A percentile compares a stretch with the other conserved stretches of the same genome.
Evolutionary conservation across 2,797 vertebrate genomes (phyloP).

Genomic region (Mionectes olivaceus): DNA sequence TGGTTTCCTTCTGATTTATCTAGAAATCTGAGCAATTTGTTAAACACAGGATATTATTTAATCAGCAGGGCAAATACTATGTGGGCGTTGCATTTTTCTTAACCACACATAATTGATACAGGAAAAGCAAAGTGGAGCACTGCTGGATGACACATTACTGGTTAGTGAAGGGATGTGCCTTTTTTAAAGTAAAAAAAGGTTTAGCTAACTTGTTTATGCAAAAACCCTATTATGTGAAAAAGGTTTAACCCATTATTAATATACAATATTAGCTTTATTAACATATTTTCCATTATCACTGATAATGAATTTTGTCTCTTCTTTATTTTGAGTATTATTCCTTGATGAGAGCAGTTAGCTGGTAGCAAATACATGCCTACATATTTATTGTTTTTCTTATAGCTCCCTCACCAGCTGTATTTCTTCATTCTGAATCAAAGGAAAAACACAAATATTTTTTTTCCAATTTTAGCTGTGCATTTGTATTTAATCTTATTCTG

Average conservation of each 20-base stretch:
- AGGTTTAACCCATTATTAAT: neutral
- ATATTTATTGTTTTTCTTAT: neutral
- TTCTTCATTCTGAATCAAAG: neutral
- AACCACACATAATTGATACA: conserved; percentile 15
- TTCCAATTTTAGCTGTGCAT: neutral
- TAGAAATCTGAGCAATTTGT: conserved; percentile 52
- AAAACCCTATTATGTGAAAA: neutral
- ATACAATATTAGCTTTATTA: neutral
- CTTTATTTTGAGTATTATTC: neutral
- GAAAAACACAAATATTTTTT: neutral
- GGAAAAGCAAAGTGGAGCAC: conserved; percentile 31
- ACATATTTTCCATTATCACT: neutral
- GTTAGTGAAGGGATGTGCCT: neutral
- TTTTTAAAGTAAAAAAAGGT: neutral
- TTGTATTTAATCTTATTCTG: neutral
- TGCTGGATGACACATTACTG: neutral
- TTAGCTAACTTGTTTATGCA: neutral
- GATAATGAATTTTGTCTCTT: neutral
- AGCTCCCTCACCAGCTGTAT: neutral
- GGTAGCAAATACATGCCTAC: neutral
- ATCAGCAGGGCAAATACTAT: conserved; percentile 53
- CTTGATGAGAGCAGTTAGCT: neutral
- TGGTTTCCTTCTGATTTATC: conserved; percentile 60
- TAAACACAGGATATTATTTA: conserved; percentile 69
- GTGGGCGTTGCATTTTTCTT: conserved; percentile 50